These are phyloP conservation scores for Esperia sulphurella DNA, from an alignment of 2,888 invertebrate genomes.

Conservation along the genomic window DNA sequence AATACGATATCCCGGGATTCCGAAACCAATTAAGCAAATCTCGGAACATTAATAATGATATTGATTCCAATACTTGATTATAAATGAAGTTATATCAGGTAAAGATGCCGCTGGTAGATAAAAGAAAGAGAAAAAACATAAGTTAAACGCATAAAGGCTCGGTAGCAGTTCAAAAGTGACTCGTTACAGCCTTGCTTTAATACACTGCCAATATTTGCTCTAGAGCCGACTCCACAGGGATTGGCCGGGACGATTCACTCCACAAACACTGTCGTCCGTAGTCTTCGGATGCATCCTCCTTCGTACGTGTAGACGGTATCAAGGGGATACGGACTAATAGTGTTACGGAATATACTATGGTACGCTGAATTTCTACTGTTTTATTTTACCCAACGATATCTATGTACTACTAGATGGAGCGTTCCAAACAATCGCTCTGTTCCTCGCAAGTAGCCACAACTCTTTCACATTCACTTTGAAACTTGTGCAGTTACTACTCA, in stretches of 20 bases:
- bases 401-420: too few species aligned
- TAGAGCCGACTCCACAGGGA: slow-evolving; percentile 44
- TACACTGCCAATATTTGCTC: slow-evolving; percentile 68
- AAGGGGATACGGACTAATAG: slow-evolving; percentile 38
- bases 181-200: slow-evolving; percentile 56
- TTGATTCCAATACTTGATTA: not conserved
- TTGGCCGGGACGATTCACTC: slow-evolving; percentile 39
- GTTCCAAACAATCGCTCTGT: too few species aligned
- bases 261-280: slow-evolving; percentile 52
- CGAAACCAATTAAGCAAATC: too few species aligned
- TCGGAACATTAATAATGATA: too few species aligned
- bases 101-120: slow-evolving; percentile 18
- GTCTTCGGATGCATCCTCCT: slow-evolving; percentile 50
- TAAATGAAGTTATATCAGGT: slow-evolving; percentile 11
- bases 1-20: too few species aligned
- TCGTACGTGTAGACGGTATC: slow-evolving; percentile 26
- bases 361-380: not conserved
- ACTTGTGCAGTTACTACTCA: too few species aligned
- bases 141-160: slow-evolving; percentile 24
- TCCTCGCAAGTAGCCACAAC: too few species aligned
- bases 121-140: slow-evolving; percentile 24
- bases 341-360: slow-evolving; percentile 18
- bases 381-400: not conserved
- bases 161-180: slow-evolving; percentile 42
- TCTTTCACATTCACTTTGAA: too few species aligned